Percentiles rank a stretch among this genome's conserved stretches.
These are phyloP conservation scores for Cynaeus angustus DNA, from an alignment of 2,888 invertebrate genomes.

Conservation along the genomic window DNA sequence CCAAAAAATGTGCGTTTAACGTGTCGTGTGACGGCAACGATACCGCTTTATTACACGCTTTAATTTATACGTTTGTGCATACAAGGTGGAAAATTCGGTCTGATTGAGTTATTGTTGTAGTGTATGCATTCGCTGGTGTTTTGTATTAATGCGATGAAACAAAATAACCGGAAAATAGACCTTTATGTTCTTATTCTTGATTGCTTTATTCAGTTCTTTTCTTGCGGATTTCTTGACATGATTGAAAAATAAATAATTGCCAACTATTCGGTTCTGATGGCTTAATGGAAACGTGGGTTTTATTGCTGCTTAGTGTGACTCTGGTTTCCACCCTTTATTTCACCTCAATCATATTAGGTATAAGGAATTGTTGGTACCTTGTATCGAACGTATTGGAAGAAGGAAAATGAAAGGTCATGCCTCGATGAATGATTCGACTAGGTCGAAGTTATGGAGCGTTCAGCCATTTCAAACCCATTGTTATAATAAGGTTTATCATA, in stretches of 20 bases:
- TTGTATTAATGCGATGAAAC: constrained; percentile 39
- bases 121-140: constrained; percentile 7
- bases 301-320: constrained; percentile 19
- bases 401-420: constrained; percentile 17
- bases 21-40: constrained; percentile 14
- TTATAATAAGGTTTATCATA: constrained; percentile 24
- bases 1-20: constrained; percentile 15
- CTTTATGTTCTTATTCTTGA: constrained; percentile 40
- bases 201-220: constrained; percentile 37
- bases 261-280: constrained; percentile 13
- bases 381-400: neutral
- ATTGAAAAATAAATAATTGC: constrained; percentile 37
- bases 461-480: constrained; percentile 27
- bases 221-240: constrained; percentile 15
- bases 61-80: constrained; percentile 40
- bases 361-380: constrained; percentile 14
- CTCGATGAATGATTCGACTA: constrained; percentile 26
- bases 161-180: constrained; percentile 46
- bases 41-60: constrained; percentile 45
- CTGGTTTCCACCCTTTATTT: constrained; percentile 24
- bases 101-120: constrained; percentile 43
- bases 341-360: constrained; percentile 12
- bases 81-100: constrained; percentile 43
- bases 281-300: constrained; percentile 15
- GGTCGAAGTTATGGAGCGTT: constrained; percentile 9